phyloP scores from a whole-genome alignment of 2,113 vertebrate genomes.

The Scartelaos histophorus region DNA sequence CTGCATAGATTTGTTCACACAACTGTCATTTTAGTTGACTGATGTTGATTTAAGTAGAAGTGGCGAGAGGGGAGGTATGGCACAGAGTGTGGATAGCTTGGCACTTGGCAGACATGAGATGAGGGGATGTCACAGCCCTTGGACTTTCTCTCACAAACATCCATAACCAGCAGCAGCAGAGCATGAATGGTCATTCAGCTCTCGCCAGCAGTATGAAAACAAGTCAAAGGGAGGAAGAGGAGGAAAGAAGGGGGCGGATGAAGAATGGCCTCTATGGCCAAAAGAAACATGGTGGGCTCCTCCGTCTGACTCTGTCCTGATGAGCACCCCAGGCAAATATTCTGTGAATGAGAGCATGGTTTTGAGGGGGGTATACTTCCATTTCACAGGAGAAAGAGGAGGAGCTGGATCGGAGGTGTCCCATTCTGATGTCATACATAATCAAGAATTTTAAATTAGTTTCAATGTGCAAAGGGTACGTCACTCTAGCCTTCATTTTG shows the following conservation, averaged over 20 bases:
- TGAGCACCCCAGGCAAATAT: slow-evolving; percentile 70
- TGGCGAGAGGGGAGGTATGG: slow-evolving; percentile 62
- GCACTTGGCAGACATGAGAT: slow-evolving; percentile 66
- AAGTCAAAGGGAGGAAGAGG: slow-evolving; percentile 60
- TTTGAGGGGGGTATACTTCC: slow-evolving; percentile 38
- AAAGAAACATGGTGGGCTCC: slow-evolving; percentile 69
- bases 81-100: slow-evolving; percentile 47
- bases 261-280: slow-evolving; percentile 61
- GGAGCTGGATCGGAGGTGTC: slow-evolving; percentile 44
- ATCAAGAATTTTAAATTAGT: slow-evolving; percentile 46
- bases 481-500: not conserved
- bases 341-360: slow-evolving; percentile 67
- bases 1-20: slow-evolving; percentile 18
- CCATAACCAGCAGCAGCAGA: slow-evolving; percentile 63
- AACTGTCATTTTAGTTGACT: slow-evolving; percentile 47
- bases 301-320: slow-evolving; percentile 68
- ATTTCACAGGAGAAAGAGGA: slow-evolving; percentile 33
- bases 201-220: slow-evolving; percentile 73
- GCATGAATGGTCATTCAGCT: slow-evolving; percentile 73
- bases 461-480: slow-evolving; percentile 21
- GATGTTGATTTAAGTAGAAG: slow-evolving; percentile 51
- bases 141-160: slow-evolving; percentile 49
- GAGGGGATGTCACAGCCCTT: slow-evolving; percentile 63
- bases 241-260: slow-evolving; percentile 47
- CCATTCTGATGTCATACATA: slow-evolving; percentile 61